A percentile compares a stretch with the other conserved stretches of the same genome.
Conservation (phyloP, 2,113 vertebrate genomes). For the Melierax canorus region DNA sequence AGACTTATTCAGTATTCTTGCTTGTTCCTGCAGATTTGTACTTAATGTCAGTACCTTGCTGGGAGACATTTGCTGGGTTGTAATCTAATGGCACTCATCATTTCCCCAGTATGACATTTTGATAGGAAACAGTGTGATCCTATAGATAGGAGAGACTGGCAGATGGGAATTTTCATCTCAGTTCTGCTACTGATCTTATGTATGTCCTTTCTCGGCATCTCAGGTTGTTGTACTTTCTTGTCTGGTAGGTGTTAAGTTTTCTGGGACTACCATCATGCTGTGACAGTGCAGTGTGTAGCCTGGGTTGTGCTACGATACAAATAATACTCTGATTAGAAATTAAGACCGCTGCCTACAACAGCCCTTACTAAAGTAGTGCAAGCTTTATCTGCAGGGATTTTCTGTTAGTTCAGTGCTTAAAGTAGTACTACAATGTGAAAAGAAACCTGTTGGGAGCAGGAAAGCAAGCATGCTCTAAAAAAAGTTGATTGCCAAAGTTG, state of each 20-base stretch:
- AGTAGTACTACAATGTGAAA: neutral
- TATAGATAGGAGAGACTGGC: neutral
- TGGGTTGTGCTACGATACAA: neutral
- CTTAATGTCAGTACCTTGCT: neutral
- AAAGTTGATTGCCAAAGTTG: neutral
- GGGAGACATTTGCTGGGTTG: neutral
- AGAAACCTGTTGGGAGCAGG: neutral
- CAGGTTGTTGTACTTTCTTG: neutral
- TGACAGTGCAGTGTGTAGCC: neutral
- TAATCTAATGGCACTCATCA: neutral
- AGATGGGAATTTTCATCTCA: neutral
- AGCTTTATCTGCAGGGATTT: neutral
- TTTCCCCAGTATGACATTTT: neutral
- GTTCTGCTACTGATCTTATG: neutral
- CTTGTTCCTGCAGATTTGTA: neutral
- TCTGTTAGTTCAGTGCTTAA: neutral
- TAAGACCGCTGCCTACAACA: neutral
- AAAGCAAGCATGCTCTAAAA: neutral
- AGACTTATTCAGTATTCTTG: neutral
- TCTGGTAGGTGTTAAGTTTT: neutral
- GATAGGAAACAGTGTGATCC: neutral
- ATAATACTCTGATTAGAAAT: neutral
- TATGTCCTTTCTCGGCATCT: fast-evolving
- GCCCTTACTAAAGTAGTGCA: neutral
- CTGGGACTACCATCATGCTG: neutral